Base-by-base conservation (phyloP, 30 jellyfish, hydroid and myxozoan genomes). In the Chrysaora quinquecirrha region DNA sequence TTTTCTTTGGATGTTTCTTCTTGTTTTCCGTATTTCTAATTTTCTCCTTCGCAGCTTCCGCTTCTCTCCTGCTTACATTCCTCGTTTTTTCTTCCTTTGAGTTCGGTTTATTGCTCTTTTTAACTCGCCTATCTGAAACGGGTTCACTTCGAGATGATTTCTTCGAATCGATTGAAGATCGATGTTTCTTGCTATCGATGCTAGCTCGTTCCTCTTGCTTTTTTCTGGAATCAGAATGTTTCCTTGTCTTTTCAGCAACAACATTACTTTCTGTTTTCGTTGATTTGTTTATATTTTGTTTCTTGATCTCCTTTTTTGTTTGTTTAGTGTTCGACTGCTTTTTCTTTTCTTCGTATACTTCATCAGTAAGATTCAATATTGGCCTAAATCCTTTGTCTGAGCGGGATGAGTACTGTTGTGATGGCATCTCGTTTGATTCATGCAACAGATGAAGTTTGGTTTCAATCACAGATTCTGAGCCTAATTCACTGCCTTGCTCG, bases 321-420 rank as follows among this genome's bases (percentile, higher is more conserved):
- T 43, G 58, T 43, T 16, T 43, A 9, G 58, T 9, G 14, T 67
- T 67, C 60, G 61, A 25, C 35, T 67, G 54, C 0, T 33, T 24
- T 24, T 67, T 48, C 32, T 67, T 67, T 33, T 27, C 58, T 18
- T 80, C 90, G 64, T 64, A 64, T 1, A 33, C 20, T 19, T 80
- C 90, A 30, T 80, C 90, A 18, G 64, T 80, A 28, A 80, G 73
- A 31, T 80, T 80, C 48, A 80, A 72, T 12, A 80, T 80, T 7
- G 90, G 90, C 68, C 90, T 60, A 49, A 80, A 80, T 47, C 48
- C 90, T 56, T 80, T 80, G 70, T 80, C 90, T 16, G 90, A 80
- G 22, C 90, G 73, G 10, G 90, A 65, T 0, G 90, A 65, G 1
- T 43, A 16, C 48, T 33, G 43, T 25, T 49, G 50, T 11, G 67